Conservation (phyloP, 1,140 invertebrate species). For the Latrodectus geometricus region DNA sequence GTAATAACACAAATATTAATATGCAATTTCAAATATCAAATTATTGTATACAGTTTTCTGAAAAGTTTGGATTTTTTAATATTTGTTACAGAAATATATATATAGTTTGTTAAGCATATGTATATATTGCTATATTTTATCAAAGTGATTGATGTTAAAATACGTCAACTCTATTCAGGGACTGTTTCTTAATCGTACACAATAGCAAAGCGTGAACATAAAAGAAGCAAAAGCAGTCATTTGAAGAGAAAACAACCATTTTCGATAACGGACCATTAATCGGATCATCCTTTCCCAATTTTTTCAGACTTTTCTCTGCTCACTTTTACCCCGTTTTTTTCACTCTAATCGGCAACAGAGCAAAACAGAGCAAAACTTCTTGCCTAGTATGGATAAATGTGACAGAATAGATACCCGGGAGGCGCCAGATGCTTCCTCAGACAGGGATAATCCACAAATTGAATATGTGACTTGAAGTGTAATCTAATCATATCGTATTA, state of each 20-base stretch:
- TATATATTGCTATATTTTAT: too few relatives aligned
- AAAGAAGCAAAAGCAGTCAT: background rate
- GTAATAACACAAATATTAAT: too few relatives aligned
- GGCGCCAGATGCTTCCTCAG: constrained; percentile 31
- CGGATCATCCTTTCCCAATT: constrained; percentile 19
- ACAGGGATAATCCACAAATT: constrained; percentile 10
- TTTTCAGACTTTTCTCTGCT: background rate
- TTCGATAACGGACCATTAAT: constrained; percentile 42
- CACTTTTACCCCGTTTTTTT: background rate
- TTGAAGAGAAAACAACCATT: constrained; percentile 8
- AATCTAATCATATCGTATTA: too few relatives aligned
- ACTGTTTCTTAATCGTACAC: too few relatives aligned
- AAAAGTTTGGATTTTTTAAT: too few relatives aligned
- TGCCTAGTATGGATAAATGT: background rate
- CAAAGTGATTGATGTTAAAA: too few relatives aligned
- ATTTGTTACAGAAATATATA: too few relatives aligned
- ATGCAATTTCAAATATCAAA: too few relatives aligned
- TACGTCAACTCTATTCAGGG: too few relatives aligned
- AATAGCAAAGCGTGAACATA: too few relatives aligned
- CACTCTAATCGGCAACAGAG: background rate
- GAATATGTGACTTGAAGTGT: background rate
- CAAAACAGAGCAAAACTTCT: background rate
- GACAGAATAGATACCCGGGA: background rate
- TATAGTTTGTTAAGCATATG: too few relatives aligned
- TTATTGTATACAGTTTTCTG: too few relatives aligned